Base-by-base conservation (phyloP, 2,888 invertebrate species). In the Linyphia triangularis region DNA sequence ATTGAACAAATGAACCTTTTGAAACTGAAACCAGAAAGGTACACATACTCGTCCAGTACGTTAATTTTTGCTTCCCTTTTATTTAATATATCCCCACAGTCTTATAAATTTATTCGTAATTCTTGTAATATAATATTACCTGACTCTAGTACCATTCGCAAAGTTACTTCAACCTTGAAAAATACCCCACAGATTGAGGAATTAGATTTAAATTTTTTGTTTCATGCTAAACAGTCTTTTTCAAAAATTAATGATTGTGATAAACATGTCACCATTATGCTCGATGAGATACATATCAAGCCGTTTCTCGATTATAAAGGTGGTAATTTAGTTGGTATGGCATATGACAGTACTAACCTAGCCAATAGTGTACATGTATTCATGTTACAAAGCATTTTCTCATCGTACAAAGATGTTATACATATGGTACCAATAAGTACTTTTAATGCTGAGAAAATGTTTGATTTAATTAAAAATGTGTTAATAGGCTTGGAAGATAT, bases 311-410 rank as follows among this genome's bases (percentile, higher is more conserved):
- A 67, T 67, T 79, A 67, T 16, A 43, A 37, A 40, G 67, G 79
- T 3, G 79, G 79, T 5, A 28, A 79, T 13, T 9, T 79, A 26
- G 13, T 26, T 19, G 79, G 79, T 19, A 67, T 26, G 26, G 40
- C 65, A 16, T 67, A 51, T 28, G 51, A 79, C 19, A 65, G n/a
- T 22, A 19, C 30, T n/a, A 1, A 67, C 19, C 16, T 43, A 51
- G 79, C 79, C 3, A 40, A 37, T 19, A 79, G 79, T 43, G 79
- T 67, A n/a, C 37, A 43, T 79, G 79, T 79, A 7, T 79, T 79
- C 30, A 79, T 67, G 79, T 67, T 79, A 6, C 43, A 19, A 3
- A 67, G 65, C 26, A 2, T 79, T 4, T 67, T 65, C 9, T 67
- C 79, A 19, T 26, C 22, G 1, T 79, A 26, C 30, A 67, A 67